Conservation (phyloP, 1,140 invertebrate genomes). For the Drosophila mayri region DNA sequence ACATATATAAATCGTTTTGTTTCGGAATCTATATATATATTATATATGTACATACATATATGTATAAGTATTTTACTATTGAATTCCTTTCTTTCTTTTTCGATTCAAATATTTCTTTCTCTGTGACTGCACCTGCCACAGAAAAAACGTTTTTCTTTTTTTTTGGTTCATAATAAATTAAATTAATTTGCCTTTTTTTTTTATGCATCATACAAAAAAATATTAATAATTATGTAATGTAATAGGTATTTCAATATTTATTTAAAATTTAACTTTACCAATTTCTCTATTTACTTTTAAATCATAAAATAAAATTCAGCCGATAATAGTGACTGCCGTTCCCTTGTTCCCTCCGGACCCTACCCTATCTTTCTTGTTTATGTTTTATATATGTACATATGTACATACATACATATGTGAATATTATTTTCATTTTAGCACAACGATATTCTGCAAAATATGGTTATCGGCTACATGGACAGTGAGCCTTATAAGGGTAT, state of each 20-base stretch:
- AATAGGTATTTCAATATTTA: too few species aligned
- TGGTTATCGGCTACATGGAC: background rate
- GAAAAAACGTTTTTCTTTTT: slow-evolving; percentile 4
- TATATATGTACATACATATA: too few species aligned
- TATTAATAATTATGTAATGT: too few species aligned
- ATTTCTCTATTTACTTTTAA: background rate
- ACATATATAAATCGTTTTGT: slow-evolving; percentile 24
- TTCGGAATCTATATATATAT: slow-evolving; percentile 28
- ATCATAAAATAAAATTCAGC: too few species aligned
- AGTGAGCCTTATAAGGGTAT: background rate
- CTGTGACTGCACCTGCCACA: slow-evolving; percentile 21
- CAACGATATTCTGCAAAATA: background rate
- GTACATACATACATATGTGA: too few species aligned
- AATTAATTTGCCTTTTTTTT: slow-evolving; percentile 20
- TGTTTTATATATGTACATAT: background rate
- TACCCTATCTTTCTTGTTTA: background rate
- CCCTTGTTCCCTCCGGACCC: accelerated
- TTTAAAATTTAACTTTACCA: too few species aligned
- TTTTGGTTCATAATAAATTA: slow-evolving; percentile 38
- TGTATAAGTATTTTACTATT: slow-evolving; percentile 27
- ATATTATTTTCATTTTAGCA: background rate
- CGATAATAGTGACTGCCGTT: too few species aligned
- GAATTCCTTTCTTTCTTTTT: slow-evolving; percentile 27
- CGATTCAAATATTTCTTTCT: slow-evolving; percentile 19
- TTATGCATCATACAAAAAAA: slow-evolving; percentile 13